These are phyloP conservation scores for Odontomachus brunneus DNA, from an alignment of 1,140 invertebrate species.

Conservation along the genomic window DNA sequence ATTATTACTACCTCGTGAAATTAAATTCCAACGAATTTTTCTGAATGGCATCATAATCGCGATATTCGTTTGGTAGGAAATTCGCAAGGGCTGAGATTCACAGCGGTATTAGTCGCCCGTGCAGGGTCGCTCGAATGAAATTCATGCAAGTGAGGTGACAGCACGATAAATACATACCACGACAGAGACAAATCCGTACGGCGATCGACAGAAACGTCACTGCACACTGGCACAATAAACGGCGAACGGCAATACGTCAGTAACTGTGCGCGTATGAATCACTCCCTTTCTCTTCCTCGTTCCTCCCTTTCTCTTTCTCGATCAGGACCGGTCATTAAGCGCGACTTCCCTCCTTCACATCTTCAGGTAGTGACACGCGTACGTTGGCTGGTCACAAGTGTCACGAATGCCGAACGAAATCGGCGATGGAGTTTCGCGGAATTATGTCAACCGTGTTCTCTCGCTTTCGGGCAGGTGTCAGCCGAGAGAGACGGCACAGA, in stretches of 20 bases:
- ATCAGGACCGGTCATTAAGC: background rate
- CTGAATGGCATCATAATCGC: too few relatives aligned
- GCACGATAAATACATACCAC: slow-evolving; percentile 28
- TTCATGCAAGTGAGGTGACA: slow-evolving; percentile 5
- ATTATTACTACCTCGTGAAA: too few relatives aligned
- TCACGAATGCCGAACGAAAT: slow-evolving; percentile 15
- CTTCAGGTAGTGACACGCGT: slow-evolving; percentile 22
- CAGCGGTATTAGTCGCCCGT: background rate
- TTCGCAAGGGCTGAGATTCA: background rate
- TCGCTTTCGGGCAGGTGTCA: slow-evolving; percentile 37
- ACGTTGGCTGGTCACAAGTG: slow-evolving; percentile 9
- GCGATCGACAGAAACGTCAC: slow-evolving; percentile 2
- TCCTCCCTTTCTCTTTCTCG: background rate
- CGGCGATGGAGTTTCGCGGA: background rate
- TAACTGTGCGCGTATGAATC: slow-evolving; percentile 1
- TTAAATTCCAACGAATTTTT: too few relatives aligned
- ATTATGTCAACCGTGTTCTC: slow-evolving; percentile 21
- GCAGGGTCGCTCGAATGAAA: background rate
- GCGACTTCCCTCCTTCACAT: slow-evolving; percentile 21
- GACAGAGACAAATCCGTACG: slow-evolving; percentile 28
- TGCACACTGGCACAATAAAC: slow-evolving; percentile 38
- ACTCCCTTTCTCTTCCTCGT: background rate
- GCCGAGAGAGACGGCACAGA: slow-evolving; percentile 26
- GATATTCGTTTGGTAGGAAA: too few relatives aligned
- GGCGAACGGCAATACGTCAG: slow-evolving; percentile 3